phyloP scores from a whole-genome alignment of 2,797 vertebrate species.

The Rhodeus uyekii region DNA sequence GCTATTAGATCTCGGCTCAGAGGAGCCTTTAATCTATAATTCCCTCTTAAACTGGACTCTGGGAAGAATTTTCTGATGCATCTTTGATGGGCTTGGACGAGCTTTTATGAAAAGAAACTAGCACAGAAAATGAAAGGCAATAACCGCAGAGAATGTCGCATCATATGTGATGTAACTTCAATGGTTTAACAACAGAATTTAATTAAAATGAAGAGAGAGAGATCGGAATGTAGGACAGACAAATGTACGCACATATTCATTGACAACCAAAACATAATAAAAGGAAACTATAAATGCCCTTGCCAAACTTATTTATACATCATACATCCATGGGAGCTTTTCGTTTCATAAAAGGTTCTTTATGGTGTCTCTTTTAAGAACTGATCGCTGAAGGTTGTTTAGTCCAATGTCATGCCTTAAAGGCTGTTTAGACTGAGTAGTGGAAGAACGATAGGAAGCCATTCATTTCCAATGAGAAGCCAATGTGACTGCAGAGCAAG shows the following conservation, averaged over 20 bases:
- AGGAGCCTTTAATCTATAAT: constrained; percentile 74
- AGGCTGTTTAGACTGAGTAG: neutral
- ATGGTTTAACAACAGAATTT: neutral
- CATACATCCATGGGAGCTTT: too few relatives aligned
- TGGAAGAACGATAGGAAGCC: neutral
- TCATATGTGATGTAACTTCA: constrained; percentile 12
- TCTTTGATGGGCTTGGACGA: constrained; percentile 46
- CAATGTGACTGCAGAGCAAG: neutral
- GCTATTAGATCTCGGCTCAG: constrained; percentile 67
- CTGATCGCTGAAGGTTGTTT: neutral
- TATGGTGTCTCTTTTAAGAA: neutral
- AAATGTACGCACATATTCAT: neutral
- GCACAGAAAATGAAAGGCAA: constrained; percentile 30
- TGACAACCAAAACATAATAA: neutral
- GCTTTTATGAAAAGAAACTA: constrained; percentile 41
- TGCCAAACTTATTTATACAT: too few relatives aligned
- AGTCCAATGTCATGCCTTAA: neutral
- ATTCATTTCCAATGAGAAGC: neutral
- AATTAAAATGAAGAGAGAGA: neutral
- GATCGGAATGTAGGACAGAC: neutral
- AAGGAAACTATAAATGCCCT: neutral
- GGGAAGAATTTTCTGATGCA: constrained; percentile 51
- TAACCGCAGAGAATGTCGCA: constrained; percentile 6
- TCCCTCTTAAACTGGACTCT: constrained; percentile 69
- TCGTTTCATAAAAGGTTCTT: too few relatives aligned